These are phyloP conservation scores for Trachelipus rathkii DNA, from an alignment of 1,140 invertebrate genomes.

Conservation along the genomic window DNA sequence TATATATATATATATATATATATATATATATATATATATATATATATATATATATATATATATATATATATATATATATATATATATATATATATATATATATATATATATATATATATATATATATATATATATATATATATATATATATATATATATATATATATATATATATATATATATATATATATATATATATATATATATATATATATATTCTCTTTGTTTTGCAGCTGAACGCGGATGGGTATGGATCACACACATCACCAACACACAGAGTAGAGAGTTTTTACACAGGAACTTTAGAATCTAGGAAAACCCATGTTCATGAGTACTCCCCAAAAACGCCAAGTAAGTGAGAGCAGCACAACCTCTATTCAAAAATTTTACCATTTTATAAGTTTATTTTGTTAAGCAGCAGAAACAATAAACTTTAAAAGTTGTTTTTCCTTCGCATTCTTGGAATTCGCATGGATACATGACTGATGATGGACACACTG, in stretches of 20 bases:
- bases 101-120: slow-evolving; percentile 11
- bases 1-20: not conserved
- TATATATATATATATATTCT: not conserved
- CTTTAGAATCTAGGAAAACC: slow-evolving; percentile 48
- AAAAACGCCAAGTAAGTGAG: slow-evolving; percentile 85
- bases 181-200: not conserved
- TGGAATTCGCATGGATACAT: too few relatives aligned
- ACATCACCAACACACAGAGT: slow-evolving; percentile 71
- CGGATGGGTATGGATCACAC: slow-evolving; percentile 74
- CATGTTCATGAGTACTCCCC: slow-evolving; percentile 51
- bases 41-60: slow-evolving; percentile 14
- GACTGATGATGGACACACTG: too few relatives aligned
- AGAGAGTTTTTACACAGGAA: slow-evolving; percentile 56
- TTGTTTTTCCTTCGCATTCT: too few relatives aligned
- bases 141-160: not conserved
- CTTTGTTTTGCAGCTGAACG: slow-evolving; percentile 59
- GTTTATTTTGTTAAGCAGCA: not conserved
- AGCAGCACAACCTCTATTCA: slow-evolving; percentile 13
- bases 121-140: slow-evolving; percentile 6
- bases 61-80: not conserved
- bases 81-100: slow-evolving; percentile 9
- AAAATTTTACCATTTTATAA: slow-evolving; percentile 1
- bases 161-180: slow-evolving; percentile 8
- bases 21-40: not conserved
- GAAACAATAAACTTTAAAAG: not conserved